A percentile compares a stretch with the other conserved stretches of the same genome.
Evolutionary conservation across 1,140 invertebrate genomes (phyloP).

Genomic region (Sinella curviseta): DNA sequence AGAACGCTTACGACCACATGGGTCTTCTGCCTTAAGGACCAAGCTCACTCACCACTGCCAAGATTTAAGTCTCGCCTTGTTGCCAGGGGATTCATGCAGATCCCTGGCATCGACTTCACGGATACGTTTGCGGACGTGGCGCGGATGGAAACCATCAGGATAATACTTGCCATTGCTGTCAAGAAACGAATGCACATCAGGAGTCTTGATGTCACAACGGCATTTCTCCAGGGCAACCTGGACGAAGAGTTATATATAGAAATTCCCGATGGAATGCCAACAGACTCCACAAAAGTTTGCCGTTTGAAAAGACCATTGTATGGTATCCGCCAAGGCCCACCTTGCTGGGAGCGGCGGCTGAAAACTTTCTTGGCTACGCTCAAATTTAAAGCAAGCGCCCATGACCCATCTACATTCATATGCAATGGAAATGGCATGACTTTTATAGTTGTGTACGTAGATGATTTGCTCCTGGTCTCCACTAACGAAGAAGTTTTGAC

Average conservation of each 20-base stretch:
- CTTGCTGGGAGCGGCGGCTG: conserved; percentile 52
- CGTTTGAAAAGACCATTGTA: conserved; percentile 55
- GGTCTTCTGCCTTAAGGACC: conserved; percentile 32
- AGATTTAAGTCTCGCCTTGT: conserved; percentile 55
- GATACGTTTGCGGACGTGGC: conserved; percentile 54
- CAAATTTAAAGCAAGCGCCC: not conserved
- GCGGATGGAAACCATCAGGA: conserved; percentile 49
- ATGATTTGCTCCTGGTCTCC: not conserved
- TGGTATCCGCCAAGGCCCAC: conserved; percentile 56
- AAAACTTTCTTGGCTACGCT: not conserved
- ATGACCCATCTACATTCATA: not conserved
- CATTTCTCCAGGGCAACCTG: conserved; percentile 52
- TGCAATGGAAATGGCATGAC: not conserved
- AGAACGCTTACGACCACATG: conserved; percentile 20
- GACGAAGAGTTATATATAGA: conserved; percentile 51
- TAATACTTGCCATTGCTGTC: conserved; percentile 49
- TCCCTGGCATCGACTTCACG: conserved; percentile 49
- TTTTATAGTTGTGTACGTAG: not conserved
- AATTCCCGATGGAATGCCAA: conserved; percentile 44
- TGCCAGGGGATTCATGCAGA: conserved; percentile 53
- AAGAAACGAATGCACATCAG: conserved; percentile 45
- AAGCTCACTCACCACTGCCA: not conserved
- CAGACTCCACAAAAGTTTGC: conserved; percentile 5
- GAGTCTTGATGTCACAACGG: conserved; percentile 52
- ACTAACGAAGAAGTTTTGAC: not conserved